Evolutionary conservation across 1,140 invertebrate species (phyloP).

Genomic region (Luehdorfia chinensis): DNA sequence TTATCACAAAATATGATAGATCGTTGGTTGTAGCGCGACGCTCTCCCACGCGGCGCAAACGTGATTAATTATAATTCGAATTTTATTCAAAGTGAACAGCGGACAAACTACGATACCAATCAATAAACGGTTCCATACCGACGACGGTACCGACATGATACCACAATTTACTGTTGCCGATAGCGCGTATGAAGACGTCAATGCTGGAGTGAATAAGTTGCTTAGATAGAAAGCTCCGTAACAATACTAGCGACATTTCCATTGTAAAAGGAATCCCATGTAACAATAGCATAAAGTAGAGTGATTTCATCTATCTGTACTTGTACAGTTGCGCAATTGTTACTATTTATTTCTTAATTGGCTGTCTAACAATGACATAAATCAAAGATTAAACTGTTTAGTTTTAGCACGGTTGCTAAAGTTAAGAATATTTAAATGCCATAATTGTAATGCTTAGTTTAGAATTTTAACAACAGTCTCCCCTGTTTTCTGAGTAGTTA

Average conservation of each 20-base stretch:
- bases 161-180: constrained; percentile 70
- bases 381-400: no score
- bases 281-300: constrained; percentile 40
- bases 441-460: no score
- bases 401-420: no score
- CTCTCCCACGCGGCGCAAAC: constrained; percentile 67
- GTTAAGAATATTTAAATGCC: no score
- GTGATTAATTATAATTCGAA: constrained; percentile 77
- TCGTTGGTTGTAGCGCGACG: constrained; percentile 59
- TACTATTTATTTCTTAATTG: constrained; percentile 18
- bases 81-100: constrained; percentile 77
- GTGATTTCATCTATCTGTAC: constrained; percentile 25
- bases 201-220: constrained; percentile 45
- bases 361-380: no score
- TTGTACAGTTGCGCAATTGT: constrained; percentile 5
- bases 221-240: constrained; percentile 47
- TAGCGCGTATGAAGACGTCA: constrained; percentile 71
- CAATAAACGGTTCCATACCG: constrained; percentile 76
- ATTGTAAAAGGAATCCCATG: constrained; percentile 45
- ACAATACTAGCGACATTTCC: constrained; percentile 61
- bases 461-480: no score
- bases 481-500: no score
- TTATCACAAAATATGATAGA: constrained; percentile 77
- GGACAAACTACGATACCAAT: constrained; percentile 75
- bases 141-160: constrained; percentile 68